Percentiles rank a stretch among this genome's conserved stretches.
These are phyloP conservation scores for Poecilia picta DNA, from an alignment of 2,797 vertebrate genomes.

Conservation along the genomic window DNA sequence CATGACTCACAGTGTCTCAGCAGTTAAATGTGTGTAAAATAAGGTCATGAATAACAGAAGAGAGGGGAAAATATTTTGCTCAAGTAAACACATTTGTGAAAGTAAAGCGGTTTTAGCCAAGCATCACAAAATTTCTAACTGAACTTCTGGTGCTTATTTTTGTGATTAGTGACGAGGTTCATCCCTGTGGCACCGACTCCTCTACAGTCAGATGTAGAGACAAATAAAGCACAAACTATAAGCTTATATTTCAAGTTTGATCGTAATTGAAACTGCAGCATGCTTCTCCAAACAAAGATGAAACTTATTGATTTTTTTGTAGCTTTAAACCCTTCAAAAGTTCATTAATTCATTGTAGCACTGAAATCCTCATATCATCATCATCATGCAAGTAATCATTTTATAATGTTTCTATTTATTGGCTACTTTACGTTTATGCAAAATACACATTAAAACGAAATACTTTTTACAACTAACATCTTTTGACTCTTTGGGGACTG, in stretches of 20 bases:
- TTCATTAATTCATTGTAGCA: too few relatives aligned
- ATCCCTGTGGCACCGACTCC: not conserved
- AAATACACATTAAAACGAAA: too few relatives aligned
- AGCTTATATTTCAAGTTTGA: not conserved
- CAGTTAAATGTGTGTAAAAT: slow-evolving; percentile 12
- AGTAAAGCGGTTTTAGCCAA: not conserved
- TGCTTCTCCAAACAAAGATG: too few relatives aligned
- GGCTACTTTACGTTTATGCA: too few relatives aligned
- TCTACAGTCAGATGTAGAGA: not conserved
- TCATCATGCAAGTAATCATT: too few relatives aligned
- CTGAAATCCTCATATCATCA: too few relatives aligned
- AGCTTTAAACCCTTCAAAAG: too few relatives aligned
- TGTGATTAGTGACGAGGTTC: not conserved
- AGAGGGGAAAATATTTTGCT: not conserved
- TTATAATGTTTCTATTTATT: too few relatives aligned
- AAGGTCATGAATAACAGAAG: not conserved
- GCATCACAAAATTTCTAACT: not conserved
- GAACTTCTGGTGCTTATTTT: not conserved
- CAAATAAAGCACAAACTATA: not conserved
- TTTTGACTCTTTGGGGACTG: too few relatives aligned
- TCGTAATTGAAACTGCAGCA: not conserved
- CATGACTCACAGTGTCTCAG: slow-evolving; percentile 13
- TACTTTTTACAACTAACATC: too few relatives aligned
- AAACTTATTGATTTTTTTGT: too few relatives aligned
- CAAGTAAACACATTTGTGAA: not conserved